Conservation (phyloP, 2,888 invertebrate species). For the Athalia cordata region DNA sequence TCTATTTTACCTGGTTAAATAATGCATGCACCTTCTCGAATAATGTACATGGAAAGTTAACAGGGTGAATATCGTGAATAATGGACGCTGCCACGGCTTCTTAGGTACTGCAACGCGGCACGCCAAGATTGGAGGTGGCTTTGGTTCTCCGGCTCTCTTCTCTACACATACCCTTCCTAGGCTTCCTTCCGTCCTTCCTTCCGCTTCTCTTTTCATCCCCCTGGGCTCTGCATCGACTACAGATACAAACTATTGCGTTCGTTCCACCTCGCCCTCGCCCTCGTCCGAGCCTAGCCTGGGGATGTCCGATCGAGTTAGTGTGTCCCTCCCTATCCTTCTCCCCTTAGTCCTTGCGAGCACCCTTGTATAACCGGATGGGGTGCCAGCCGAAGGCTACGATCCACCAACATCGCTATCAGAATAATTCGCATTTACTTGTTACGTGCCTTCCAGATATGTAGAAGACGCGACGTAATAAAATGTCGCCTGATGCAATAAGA, state of each 20-base stretch:
- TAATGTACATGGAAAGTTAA: constrained; percentile 34
- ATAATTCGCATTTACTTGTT: constrained; percentile 62
- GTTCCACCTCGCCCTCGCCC: constrained; percentile 50
- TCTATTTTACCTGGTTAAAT: constrained; percentile 16
- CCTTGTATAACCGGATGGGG: constrained; percentile 40
- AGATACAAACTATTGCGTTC: constrained; percentile 66
- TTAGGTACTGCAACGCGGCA: constrained; percentile 57
- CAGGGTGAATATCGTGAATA: constrained; percentile 44
- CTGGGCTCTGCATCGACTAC: constrained; percentile 29
- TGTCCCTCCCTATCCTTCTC: constrained; percentile 52
- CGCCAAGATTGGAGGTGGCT: constrained; percentile 51
- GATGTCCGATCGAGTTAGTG: constrained; percentile 68
- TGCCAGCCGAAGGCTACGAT: constrained; percentile 43
- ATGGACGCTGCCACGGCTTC: constrained; percentile 61
- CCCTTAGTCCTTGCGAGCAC: constrained; percentile 49
- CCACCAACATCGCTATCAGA: constrained; percentile 50
- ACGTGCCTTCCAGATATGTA: constrained; percentile 44
- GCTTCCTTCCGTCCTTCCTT: constrained; percentile 33
- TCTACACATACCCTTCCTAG: constrained; percentile 14
- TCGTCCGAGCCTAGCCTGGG: constrained; percentile 54
- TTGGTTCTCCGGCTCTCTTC: constrained; percentile 49
- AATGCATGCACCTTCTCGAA: constrained; percentile 23
- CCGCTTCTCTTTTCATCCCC: constrained; percentile 44
- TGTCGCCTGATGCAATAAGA: constrained; percentile 57
- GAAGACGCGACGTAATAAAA: constrained; percentile 58